phyloP scores from a whole-genome alignment of 2,113 vertebrate genomes.

The Phylloscopus trochiloides region DNA sequence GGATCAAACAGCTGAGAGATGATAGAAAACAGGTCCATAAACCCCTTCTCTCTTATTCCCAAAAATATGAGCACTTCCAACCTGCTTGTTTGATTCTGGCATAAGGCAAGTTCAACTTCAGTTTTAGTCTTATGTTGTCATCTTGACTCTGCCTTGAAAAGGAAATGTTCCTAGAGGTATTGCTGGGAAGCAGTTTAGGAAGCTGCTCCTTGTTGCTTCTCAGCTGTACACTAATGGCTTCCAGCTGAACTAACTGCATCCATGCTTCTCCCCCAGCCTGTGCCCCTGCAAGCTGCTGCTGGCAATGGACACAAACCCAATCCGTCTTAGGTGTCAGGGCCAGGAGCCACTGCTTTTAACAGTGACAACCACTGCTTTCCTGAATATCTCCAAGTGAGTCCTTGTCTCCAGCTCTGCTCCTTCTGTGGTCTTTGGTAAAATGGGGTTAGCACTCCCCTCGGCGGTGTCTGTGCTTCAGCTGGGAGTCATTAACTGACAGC shows the following conservation, averaged over 20 bases:
- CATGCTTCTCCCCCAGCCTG: background rate
- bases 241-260: slow-evolving; percentile 33
- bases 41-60: slow-evolving; percentile 17
- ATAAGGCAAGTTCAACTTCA: background rate
- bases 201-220: slow-evolving; percentile 42
- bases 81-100: slow-evolving; percentile 23
- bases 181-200: slow-evolving; percentile 35
- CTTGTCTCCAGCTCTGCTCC: background rate
- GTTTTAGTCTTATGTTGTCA: slow-evolving; percentile 3
- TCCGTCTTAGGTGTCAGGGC: background rate
- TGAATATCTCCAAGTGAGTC: background rate
- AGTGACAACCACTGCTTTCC: background rate
- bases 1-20: slow-evolving; percentile 35
- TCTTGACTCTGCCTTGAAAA: slow-evolving; percentile 17
- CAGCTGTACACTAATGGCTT: slow-evolving; percentile 36
- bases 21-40: slow-evolving; percentile 40
- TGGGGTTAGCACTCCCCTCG: background rate
- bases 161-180: slow-evolving; percentile 27
- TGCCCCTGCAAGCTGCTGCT: background rate
- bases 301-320: background rate
- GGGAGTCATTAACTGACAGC: slow-evolving; percentile 57
- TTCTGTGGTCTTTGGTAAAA: background rate
- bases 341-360: background rate
- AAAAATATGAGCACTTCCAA: slow-evolving; percentile 16
- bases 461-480: slow-evolving; percentile 25